Evolutionary conservation across 2,113 vertebrate species (phyloP).

Genomic region (Ahaetulla prasina): DNA sequence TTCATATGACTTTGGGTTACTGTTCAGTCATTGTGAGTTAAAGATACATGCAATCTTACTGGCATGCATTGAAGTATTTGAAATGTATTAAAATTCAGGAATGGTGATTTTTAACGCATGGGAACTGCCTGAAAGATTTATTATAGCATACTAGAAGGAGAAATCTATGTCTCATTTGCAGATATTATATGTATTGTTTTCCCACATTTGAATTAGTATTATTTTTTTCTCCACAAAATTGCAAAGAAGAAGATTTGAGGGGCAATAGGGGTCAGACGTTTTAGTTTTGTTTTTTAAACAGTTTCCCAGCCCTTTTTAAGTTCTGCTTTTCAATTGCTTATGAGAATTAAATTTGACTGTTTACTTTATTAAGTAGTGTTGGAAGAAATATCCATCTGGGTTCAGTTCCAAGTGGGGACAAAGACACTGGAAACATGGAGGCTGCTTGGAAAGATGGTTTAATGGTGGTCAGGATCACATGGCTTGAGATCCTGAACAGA

Average conservation of each 20-base stretch:
- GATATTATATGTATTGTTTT: not conserved
- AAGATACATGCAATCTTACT: not conserved
- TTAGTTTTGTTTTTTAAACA: not conserved
- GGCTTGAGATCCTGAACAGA: too few relatives aligned
- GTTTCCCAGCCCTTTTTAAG: not conserved
- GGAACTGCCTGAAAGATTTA: not conserved
- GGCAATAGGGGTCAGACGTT: not conserved
- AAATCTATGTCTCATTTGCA: not conserved
- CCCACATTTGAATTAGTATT: not conserved
- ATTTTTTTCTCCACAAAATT: not conserved
- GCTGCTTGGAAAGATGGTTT: too few relatives aligned
- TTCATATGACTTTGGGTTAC: not conserved
- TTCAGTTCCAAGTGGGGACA: too few relatives aligned
- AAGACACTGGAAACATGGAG: too few relatives aligned
- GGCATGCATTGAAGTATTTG: not conserved
- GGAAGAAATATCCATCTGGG: too few relatives aligned
- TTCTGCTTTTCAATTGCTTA: not conserved
- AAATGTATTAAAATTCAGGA: not conserved
- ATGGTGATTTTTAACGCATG: not conserved
- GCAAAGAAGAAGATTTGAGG: not conserved
- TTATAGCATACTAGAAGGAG: not conserved
- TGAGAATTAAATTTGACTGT: not conserved
- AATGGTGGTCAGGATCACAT: too few relatives aligned
- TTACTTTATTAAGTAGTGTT: not conserved
- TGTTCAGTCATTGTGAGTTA: not conserved